Evolutionary conservation across 2,113 vertebrate species (phyloP).

Genomic region (Semnornis frantzii): DNA sequence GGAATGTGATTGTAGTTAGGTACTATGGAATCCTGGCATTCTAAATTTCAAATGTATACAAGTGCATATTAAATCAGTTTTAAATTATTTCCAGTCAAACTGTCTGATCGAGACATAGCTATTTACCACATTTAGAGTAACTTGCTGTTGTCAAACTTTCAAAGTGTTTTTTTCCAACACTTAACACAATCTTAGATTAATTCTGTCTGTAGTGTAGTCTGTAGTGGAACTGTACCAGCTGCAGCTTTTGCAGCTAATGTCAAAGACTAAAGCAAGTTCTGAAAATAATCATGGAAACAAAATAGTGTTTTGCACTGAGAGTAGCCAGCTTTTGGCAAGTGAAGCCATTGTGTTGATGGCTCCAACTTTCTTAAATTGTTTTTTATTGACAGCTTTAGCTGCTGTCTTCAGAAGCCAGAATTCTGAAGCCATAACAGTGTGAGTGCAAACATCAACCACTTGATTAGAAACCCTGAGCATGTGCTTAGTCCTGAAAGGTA

Average conservation of each 20-base stretch:
- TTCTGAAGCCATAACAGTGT: background rate
- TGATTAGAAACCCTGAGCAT: background rate
- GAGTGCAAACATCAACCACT: background rate
- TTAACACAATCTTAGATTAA: background rate
- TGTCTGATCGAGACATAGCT: background rate
- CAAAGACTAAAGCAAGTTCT: background rate
- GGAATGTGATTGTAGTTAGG: background rate
- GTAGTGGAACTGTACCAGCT: background rate
- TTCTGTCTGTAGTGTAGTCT: background rate
- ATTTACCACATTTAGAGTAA: background rate
- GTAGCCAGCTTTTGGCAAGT: background rate
- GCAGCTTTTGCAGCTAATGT: background rate
- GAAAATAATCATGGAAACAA: background rate
- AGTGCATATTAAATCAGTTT: background rate
- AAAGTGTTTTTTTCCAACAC: background rate
- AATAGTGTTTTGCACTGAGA: background rate
- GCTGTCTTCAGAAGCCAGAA: background rate
- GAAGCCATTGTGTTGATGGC: background rate
- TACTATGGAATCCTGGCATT: background rate
- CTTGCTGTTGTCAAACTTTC: background rate
- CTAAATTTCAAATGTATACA: background rate
- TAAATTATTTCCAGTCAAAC: background rate
- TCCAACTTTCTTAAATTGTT: background rate
- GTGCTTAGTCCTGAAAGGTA: background rate
- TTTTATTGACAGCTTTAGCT: background rate